Conservation (phyloP, 2,888 invertebrate genomes). For the Chaetogeoica ovagalla region DNA sequence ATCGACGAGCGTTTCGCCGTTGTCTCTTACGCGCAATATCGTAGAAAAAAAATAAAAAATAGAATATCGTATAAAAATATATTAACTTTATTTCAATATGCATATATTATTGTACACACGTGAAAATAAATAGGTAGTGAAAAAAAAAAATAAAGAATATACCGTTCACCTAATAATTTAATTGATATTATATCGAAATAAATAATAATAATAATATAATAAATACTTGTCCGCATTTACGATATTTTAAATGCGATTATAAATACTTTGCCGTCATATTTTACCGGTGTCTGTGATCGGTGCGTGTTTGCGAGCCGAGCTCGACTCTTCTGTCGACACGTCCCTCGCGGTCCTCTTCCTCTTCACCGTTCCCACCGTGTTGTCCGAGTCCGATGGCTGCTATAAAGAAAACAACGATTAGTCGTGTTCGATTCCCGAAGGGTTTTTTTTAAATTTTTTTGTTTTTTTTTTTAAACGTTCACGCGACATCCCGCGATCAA, state of each 20-base stretch:
- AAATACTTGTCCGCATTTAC: not conserved
- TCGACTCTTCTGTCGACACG: conserved; percentile 16
- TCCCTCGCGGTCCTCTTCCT: conserved; percentile 30
- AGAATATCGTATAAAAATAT: no score
- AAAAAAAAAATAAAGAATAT: conserved; percentile 20
- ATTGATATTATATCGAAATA: conserved; percentile 33
- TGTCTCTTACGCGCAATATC: no score
- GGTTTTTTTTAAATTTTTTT: no score
- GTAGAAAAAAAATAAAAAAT: no score
- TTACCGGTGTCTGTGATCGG: conserved; percentile 47
- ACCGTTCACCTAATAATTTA: conserved; percentile 42
- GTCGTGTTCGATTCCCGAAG: no score
- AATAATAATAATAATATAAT: conserved; percentile 35
- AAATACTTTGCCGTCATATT: conserved; percentile 44
- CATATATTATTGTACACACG: conserved; percentile 1
- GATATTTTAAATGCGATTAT: not conserved
- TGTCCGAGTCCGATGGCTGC: conserved; percentile 58
- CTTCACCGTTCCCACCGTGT: conserved; percentile 55
- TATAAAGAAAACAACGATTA: not conserved
- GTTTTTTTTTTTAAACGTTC: no score
- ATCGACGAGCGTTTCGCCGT: no score
- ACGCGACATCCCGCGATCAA: no score
- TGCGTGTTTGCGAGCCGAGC: conserved; percentile 65
- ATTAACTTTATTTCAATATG: no score
- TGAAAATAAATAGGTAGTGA: conserved; percentile 36